A percentile compares a stretch with the other conserved stretches of the same genome.
Conservation (phyloP, 2,113 vertebrate genomes). For the Rousettus leschenaultii region DNA sequence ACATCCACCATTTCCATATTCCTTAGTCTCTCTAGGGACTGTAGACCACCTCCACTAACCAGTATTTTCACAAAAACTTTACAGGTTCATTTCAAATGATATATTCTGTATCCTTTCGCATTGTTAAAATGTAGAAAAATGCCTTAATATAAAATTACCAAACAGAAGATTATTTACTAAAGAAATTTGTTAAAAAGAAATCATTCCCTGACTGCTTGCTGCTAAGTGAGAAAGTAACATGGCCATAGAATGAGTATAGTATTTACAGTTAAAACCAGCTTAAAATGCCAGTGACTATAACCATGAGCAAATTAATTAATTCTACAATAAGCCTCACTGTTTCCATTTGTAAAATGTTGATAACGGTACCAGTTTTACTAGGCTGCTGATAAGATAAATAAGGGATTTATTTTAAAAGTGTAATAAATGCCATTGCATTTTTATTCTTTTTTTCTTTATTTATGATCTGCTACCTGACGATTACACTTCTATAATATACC, state of each 20-base stretch:
- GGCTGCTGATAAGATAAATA: not conserved
- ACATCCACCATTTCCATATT: not conserved
- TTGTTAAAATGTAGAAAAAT: not conserved
- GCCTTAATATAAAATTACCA: not conserved
- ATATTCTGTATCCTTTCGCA: not conserved
- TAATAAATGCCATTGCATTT: not conserved
- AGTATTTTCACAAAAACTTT: not conserved
- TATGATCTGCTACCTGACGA: not conserved
- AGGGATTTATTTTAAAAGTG: not conserved
- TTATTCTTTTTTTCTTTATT: not conserved
- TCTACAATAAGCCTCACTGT: not conserved
- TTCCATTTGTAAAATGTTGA: not conserved
- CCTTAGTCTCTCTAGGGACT: not conserved
- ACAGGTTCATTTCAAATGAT: not conserved
- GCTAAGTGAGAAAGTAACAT: not conserved
- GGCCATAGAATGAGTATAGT: not conserved
- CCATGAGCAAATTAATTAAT: not conserved
- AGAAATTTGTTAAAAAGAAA: not conserved
- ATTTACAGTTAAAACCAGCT: not conserved
- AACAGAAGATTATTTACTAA: not conserved
- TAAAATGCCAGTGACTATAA: not conserved
- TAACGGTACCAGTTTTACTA: not conserved
- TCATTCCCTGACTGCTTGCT: not conserved
- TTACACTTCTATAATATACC: not conserved
- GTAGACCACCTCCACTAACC: not conserved